A percentile compares a stretch with the other conserved stretches of the same genome.
phyloP scores from a whole-genome alignment of 2,797 vertebrate genomes.

The Okamejei kenojei region DNA sequence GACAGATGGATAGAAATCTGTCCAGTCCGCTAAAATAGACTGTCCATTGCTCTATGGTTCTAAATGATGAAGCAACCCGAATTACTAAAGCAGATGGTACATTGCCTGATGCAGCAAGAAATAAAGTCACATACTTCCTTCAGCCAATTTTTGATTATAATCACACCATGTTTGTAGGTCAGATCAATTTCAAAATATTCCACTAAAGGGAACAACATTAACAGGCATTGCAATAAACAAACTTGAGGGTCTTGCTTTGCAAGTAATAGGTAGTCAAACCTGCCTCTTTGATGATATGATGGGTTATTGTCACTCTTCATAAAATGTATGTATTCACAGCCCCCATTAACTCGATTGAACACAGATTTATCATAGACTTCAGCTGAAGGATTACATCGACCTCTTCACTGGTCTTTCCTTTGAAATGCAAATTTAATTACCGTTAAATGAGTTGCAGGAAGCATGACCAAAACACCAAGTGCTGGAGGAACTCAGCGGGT shows the following conservation, averaged over 20 bases:
- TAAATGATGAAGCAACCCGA: constrained; percentile 63
- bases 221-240: neutral
- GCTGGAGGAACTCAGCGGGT: no score
- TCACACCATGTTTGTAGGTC: neutral
- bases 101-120: constrained; percentile 49
- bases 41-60: constrained; percentile 53
- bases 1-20: constrained; percentile 79
- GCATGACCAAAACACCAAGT: no score
- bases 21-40: constrained; percentile 58
- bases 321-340: neutral
- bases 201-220: neutral
- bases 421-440: neutral
- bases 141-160: neutral
- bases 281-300: neutral
- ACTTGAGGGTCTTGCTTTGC: neutral
- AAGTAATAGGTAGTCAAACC: neutral
- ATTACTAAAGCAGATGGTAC: constrained; percentile 63
- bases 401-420: neutral
- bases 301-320: neutral
- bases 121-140: neutral
- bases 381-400: neutral
- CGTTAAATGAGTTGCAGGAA: neutral
- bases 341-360: neutral
- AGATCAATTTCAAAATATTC: neutral
- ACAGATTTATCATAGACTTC: neutral